Evolutionary conservation across 2,888 invertebrate species (phyloP).

Genomic region (Agonum fuliginosum): DNA sequence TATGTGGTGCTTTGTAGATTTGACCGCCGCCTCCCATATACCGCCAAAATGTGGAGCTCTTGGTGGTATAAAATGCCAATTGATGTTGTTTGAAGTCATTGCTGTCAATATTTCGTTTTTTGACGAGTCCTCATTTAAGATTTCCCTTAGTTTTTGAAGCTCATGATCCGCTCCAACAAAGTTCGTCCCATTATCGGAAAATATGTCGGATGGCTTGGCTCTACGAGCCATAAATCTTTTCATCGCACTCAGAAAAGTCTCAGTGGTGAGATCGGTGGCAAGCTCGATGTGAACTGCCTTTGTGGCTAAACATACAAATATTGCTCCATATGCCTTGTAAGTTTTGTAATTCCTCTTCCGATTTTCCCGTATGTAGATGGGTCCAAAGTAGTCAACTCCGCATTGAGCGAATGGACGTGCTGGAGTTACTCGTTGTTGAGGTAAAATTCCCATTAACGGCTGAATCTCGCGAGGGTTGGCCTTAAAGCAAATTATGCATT

Average conservation of each 20-base stretch:
- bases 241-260: conserved; percentile 53
- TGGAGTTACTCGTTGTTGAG: conserved; percentile 58
- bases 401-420: conserved; percentile 60
- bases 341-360: conserved; percentile 58
- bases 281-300: conserved; percentile 63
- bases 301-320: conserved; percentile 62
- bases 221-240: conserved; percentile 59
- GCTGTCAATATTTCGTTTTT: background rate
- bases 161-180: conserved; percentile 60
- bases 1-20: background rate
- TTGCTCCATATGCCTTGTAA: conserved; percentile 62
- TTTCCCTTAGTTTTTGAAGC: background rate
- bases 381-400: conserved; percentile 64
- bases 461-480: conserved; percentile 56
- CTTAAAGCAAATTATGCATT: conserved; percentile 61
- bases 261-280: conserved; percentile 57
- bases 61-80: conserved; percentile 1
- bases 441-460: conserved; percentile 66
- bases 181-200: conserved; percentile 60
- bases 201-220: conserved; percentile 40
- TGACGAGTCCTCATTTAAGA: background rate
- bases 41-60: conserved; percentile 7
- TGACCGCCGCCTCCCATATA: background rate
- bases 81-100: background rate
- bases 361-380: conserved; percentile 61